Conservation (phyloP, 2,113 vertebrate genomes). For the Syngnathus floridae region DNA sequence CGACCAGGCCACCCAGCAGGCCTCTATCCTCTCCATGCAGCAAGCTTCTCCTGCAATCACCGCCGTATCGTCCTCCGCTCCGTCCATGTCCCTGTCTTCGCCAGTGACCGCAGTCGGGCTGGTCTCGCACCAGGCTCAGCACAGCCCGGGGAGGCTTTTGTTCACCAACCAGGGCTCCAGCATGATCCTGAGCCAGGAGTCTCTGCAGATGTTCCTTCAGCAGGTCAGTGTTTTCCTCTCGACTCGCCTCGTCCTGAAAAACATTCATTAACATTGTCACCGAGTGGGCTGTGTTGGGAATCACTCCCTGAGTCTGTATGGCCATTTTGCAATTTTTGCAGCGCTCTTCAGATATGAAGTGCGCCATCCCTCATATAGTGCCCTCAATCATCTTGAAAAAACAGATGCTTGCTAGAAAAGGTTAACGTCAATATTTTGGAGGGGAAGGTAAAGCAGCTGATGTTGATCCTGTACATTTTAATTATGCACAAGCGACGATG, state of each 20-base stretch:
- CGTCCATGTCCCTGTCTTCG: slow-evolving; percentile 67
- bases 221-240: slow-evolving; percentile 73
- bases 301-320: neutral
- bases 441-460: too few relatives aligned
- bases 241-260: slow-evolving; percentile 10
- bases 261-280: slow-evolving; percentile 51
- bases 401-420: neutral
- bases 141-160: slow-evolving; percentile 85
- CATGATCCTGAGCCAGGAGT: slow-evolving; percentile 83
- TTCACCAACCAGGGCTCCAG: slow-evolving; percentile 77
- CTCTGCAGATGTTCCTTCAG: slow-evolving; percentile 91
- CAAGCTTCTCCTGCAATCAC: slow-evolving; percentile 48
- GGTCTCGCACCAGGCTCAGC: slow-evolving; percentile 67
- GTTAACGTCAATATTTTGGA: neutral
- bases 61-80: slow-evolving; percentile 61
- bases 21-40: slow-evolving; percentile 75
- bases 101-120: slow-evolving; percentile 66
- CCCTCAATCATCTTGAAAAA: neutral
- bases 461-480: neutral
- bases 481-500: neutral
- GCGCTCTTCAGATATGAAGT: neutral
- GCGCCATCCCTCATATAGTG: neutral
- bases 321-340: too few relatives aligned
- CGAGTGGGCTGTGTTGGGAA: slow-evolving; percentile 27
- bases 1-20: slow-evolving; percentile 61